Evolutionary conservation across 2,888 invertebrate genomes (phyloP).

Genomic region (Drosophila subsilvestris): DNA sequence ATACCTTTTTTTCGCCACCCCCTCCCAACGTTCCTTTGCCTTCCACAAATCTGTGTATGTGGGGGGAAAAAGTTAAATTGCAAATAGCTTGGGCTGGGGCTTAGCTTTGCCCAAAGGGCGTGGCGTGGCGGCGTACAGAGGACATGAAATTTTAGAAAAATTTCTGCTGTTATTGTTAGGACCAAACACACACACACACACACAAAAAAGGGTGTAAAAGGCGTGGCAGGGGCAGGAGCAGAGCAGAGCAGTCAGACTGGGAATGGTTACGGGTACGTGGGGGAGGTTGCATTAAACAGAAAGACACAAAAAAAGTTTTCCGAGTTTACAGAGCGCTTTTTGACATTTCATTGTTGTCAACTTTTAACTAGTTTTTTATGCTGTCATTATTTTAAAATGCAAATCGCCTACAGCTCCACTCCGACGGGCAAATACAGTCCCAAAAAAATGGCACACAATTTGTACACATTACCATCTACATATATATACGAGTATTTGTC

Average conservation of each 20-base stretch:
- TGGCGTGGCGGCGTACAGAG: constrained; percentile 18
- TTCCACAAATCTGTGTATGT: constrained; percentile 20
- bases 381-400: constrained; percentile 68
- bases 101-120: constrained; percentile 12
- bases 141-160: constrained; percentile 76
- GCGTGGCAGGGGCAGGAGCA: constrained; percentile 8
- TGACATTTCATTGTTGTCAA: constrained; percentile 77
- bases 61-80: constrained; percentile 71
- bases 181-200: constrained; percentile 49
- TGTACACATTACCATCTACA: background rate
- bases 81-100: constrained; percentile 67
- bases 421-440: constrained; percentile 8
- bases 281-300: constrained; percentile 55
- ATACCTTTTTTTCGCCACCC: constrained; percentile 38
- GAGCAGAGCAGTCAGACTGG: constrained; percentile 14
- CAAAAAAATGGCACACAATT: constrained; percentile 1
- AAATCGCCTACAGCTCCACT: constrained; percentile 43
- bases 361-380: constrained; percentile 72
- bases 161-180: constrained; percentile 71
- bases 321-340: constrained; percentile 58
- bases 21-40: constrained; percentile 4
- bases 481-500: background rate
- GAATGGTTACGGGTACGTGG: constrained; percentile 5
- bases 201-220: constrained; percentile 58
- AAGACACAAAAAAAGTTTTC: constrained; percentile 54